phyloP scores from a whole-genome alignment of 2,888 invertebrate species.

The Nasonovia ribisnigri region DNA sequence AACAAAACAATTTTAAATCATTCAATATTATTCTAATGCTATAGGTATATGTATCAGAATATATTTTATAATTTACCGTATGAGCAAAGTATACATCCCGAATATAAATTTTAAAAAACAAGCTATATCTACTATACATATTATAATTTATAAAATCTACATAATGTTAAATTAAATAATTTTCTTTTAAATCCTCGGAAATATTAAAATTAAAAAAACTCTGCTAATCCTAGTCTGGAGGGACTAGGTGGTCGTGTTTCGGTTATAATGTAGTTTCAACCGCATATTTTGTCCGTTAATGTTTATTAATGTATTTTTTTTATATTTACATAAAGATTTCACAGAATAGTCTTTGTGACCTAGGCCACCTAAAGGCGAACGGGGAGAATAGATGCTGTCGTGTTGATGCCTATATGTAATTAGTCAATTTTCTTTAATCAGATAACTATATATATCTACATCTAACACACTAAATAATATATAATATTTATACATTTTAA shows the following conservation, averaged over 20 bases:
- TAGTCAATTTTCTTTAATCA: not conserved
- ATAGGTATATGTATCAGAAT: not conserved
- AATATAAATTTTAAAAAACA: not conserved
- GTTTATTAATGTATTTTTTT: not conserved
- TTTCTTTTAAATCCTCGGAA: not conserved
- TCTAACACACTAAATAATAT: not conserved
- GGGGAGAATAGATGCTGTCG: not conserved
- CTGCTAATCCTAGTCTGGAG: not conserved
- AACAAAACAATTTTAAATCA: conserved; percentile 18
- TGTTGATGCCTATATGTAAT: not conserved
- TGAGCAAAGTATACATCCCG: not conserved
- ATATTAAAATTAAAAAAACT: not conserved
- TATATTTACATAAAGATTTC: not conserved
- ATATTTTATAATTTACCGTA: not conserved
- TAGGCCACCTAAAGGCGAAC: not conserved
- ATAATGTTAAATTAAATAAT: not conserved
- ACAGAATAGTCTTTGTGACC: not conserved
- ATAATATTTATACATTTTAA: not conserved
- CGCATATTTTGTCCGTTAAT: not conserved
- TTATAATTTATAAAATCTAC: not conserved
- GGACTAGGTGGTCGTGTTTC: not conserved
- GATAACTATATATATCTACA: not conserved
- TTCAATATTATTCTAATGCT: not conserved
- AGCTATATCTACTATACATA: not conserved
- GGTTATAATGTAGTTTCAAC: not conserved